A percentile compares a stretch with the other conserved stretches of the same genome.
phyloP scores from a whole-genome alignment of 2,888 invertebrate species.

The Diachrysia chrysitis region DNA sequence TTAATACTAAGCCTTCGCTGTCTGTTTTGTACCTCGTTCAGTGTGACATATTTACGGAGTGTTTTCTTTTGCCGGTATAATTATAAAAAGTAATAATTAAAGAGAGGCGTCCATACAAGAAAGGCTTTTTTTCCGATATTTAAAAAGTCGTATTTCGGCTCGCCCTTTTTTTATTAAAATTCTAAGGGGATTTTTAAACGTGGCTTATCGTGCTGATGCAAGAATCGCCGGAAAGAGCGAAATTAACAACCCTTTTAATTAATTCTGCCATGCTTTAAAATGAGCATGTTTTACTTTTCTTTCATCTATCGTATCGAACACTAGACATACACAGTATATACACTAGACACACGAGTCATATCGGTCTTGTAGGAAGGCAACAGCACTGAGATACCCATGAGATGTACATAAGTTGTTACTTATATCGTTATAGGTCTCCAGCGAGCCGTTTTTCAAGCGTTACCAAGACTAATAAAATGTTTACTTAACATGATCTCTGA shows the following conservation, averaged over 20 bases:
- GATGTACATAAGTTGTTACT: not conserved
- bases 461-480: not conserved
- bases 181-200: too few species aligned
- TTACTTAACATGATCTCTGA: not conserved
- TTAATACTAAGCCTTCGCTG: not conserved
- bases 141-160: too few species aligned
- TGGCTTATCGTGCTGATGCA: too few species aligned
- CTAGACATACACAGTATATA: too few species aligned
- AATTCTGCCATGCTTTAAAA: not conserved
- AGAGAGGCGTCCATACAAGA: too few species aligned
- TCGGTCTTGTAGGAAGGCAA: not conserved
- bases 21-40: not conserved
- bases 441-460: not conserved
- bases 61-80: too few species aligned
- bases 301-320: not conserved
- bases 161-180: too few species aligned
- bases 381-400: not conserved
- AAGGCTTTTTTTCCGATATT: too few species aligned
- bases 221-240: too few species aligned
- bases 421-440: not conserved
- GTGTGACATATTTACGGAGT: too few species aligned
- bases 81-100: too few species aligned
- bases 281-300: not conserved
- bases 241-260: too few species aligned
- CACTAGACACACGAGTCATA: not conserved